These are phyloP conservation scores for Thereva nobilitata DNA, from an alignment of 2,888 invertebrate species.

Conservation along the genomic window DNA sequence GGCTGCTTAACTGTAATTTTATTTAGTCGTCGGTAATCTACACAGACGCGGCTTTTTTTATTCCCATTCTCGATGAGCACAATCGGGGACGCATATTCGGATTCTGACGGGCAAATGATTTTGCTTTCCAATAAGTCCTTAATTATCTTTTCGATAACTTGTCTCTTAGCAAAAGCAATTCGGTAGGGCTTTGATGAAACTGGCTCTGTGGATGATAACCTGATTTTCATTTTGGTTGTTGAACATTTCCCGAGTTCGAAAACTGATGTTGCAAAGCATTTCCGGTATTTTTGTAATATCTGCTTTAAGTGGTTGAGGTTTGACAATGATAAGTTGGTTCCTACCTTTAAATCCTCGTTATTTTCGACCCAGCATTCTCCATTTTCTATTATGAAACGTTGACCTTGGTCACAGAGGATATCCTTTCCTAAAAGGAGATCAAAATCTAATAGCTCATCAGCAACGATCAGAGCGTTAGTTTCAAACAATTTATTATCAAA, in stretches of 20 bases:
- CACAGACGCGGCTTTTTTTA: conserved; percentile 40
- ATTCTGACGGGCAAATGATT: background rate
- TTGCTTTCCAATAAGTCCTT: background rate
- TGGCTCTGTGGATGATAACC: background rate
- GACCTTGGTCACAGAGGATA: background rate
- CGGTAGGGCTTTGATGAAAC: background rate
- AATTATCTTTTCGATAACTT: background rate
- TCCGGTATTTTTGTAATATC: background rate
- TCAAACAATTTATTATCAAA: too few relatives aligned
- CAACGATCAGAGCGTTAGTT: background rate
- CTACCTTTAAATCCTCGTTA: background rate
- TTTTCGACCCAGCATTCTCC: conserved; percentile 2
- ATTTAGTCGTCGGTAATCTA: conserved; percentile 15
- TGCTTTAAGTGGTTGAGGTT: background rate
- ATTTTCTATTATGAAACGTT: background rate
- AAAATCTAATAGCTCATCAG: background rate
- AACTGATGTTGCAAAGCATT: background rate
- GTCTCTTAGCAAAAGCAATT: background rate
- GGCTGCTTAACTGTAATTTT: conserved; percentile 28
- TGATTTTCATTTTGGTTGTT: too few relatives aligned
- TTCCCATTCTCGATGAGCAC: conserved; percentile 43
- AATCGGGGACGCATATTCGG: conserved; percentile 39
- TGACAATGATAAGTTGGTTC: background rate
- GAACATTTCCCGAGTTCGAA: background rate
- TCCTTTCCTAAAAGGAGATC: background rate